Evolutionary conservation across 2,797 vertebrate species (phyloP).

Genomic region (Cetoscarus ocellatus): DNA sequence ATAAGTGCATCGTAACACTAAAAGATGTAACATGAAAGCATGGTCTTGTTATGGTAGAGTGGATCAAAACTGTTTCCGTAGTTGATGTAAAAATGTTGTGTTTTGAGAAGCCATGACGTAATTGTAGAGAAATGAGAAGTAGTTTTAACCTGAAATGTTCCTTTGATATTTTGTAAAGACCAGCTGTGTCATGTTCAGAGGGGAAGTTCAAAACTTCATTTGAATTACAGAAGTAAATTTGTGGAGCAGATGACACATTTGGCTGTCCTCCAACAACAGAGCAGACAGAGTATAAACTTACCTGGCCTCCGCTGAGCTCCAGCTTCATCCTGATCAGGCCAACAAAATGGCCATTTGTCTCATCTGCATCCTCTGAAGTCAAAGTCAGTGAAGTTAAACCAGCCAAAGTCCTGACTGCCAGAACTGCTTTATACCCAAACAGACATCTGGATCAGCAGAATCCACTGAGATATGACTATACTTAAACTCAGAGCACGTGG

Average conservation of each 20-base stretch:
- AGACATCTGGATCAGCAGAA: conserved; percentile 19
- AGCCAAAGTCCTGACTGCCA: conserved; percentile 17
- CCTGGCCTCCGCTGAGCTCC: background rate
- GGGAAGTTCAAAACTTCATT: conserved; percentile 55
- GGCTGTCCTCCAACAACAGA: conserved; percentile 65
- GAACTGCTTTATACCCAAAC: conserved; percentile 30
- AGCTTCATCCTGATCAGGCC: conserved; percentile 13
- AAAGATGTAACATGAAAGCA: no score
- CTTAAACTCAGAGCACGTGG: background rate
- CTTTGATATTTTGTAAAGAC: conserved; percentile 36
- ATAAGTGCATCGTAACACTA: no score
- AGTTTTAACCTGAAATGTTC: conserved; percentile 17
- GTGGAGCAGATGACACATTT: conserved; percentile 68
- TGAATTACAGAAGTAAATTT: conserved; percentile 54
- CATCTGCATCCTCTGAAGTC: conserved; percentile 25
- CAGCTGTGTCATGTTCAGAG: conserved; percentile 40
- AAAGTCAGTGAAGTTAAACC: conserved; percentile 1
- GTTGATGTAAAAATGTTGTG: no score
- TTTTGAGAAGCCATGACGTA: conserved; percentile 2
- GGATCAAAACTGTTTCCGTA: no score
- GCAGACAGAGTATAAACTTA: conserved; percentile 32
- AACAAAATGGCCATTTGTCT: conserved; percentile 39
- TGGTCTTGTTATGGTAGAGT: no score
- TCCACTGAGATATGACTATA: conserved; percentile 10
- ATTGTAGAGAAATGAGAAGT: conserved; percentile 19